Evolutionary conservation across 2,888 invertebrate species (phyloP).

Genomic region (Spodoptera picta): DNA sequence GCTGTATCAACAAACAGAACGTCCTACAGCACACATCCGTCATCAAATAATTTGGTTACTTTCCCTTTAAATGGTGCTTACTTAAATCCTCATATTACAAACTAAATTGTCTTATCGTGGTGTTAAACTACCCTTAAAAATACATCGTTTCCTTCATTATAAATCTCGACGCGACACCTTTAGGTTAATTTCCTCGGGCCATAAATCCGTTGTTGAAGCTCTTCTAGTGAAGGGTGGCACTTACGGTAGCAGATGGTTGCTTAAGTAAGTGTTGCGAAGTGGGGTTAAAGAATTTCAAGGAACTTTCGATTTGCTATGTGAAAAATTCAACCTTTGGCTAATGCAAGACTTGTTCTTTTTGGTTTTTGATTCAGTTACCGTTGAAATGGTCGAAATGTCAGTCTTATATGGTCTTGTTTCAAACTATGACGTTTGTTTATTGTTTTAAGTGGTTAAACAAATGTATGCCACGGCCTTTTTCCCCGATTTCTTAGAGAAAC

Average conservation of each 20-base stretch:
- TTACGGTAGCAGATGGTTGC: conserved; percentile 41
- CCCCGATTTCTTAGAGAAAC: too few species aligned
- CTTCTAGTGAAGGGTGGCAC: conserved; percentile 52
- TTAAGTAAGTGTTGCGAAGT: conserved; percentile 35
- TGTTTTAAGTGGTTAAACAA: too few species aligned
- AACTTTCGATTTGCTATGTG: not conserved
- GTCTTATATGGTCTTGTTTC: too few species aligned
- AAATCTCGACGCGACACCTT: conserved; percentile 80
- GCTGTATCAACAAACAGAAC: not conserved
- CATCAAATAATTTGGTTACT: not conserved
- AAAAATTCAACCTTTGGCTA: not conserved
- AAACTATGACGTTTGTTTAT: too few species aligned
- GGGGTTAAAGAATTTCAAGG: conserved; percentile 15
- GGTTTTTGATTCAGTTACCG: too few species aligned
- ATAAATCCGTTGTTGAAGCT: conserved; percentile 76
- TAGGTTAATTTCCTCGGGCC: conserved; percentile 80
- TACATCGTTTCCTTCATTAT: conserved; percentile 80
- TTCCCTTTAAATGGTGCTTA: conserved; percentile 14
- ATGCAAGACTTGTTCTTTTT: too few species aligned
- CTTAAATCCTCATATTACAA: conserved; percentile 27
- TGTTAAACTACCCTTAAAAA: conserved; percentile 76
- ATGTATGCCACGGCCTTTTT: too few species aligned
- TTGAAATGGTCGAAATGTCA: too few species aligned
- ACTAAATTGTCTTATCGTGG: conserved; percentile 43
- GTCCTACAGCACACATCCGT: conserved; percentile 3